Base-by-base conservation (phyloP, 1,140 invertebrate species). In the Gonatopus flavifemur region DNA sequence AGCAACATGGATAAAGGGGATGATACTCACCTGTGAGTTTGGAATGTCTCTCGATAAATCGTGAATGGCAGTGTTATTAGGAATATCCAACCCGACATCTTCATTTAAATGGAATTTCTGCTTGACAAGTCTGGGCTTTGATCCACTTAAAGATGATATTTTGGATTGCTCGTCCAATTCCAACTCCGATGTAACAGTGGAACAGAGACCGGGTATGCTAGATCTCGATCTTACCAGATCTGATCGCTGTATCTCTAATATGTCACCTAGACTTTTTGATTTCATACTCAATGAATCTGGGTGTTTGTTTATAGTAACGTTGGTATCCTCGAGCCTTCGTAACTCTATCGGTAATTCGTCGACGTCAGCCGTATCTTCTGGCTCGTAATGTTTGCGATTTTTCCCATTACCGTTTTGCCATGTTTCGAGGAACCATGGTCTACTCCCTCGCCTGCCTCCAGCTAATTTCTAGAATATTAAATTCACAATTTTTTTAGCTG, bases 281-380 rank as follows among this genome's bases (percentile, higher is more conserved):
- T 90, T 91, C 15, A 87, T 80, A 44, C 82, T 84, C n/a, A 78
- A 55, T 6, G 72, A 74, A 20, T 77, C 69, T 20, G 70, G 65
- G 55, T 80, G 77, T 46, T 78, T 82, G 39, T 64, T 77, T 13
- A 81, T 77, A 8, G 78, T 52, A 78, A 82, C 10, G 76, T 79
- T 74, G 80, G 82, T 84, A 60, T 91, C 88, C 65, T 95, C 92
- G 31, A 94, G 77, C 16, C 91, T 81, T n/a, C 91, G 81, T 18
- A 96, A 72, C 76, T 96, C 93, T 35, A 96, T 96, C 2, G 92
- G 92, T 38, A 93, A 76, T 62, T 94, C 89, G 55, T 88, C 84
- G 19, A 85, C 79, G 60, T 86, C 83, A 12, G 85, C 84, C 49
- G 82, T 79, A 64, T 84, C 84, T 20, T 81, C 83, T 35, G 82